Evolutionary conservation across 2,888 invertebrate genomes (phyloP).

Genomic region (Drosophila antonietae): DNA sequence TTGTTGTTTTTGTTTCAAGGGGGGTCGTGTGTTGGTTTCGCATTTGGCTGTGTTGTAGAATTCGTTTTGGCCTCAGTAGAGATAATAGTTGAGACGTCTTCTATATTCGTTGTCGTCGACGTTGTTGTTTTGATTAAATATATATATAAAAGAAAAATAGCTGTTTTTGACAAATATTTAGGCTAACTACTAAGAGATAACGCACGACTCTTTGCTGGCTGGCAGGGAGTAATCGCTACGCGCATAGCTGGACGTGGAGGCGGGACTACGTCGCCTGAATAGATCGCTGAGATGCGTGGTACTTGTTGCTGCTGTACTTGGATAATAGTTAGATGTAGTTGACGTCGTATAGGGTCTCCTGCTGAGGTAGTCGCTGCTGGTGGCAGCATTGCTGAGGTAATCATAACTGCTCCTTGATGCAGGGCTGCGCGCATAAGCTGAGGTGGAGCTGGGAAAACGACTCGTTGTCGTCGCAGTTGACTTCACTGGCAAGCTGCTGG

Average conservation of each 20-base stretch:
- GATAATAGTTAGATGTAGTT: constrained; percentile 48
- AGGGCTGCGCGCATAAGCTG: constrained; percentile 36
- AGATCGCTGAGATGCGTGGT: constrained; percentile 77
- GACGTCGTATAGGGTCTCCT: constrained; percentile 48
- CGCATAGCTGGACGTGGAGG: constrained; percentile 51
- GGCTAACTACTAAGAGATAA: constrained; percentile 77
- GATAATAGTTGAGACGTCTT: constrained; percentile 69
- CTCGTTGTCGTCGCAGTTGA: constrained; percentile 25
- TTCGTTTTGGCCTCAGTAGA: constrained; percentile 59
- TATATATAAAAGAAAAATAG: constrained; percentile 60
- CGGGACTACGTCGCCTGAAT: constrained; percentile 80
- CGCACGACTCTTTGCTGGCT: constrained; percentile 83
- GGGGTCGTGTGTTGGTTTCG: constrained; percentile 59
- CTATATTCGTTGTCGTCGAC: constrained; percentile 35
- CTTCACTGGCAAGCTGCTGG: constrained; percentile 32
- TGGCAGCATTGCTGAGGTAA: constrained; percentile 57
- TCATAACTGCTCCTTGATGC: constrained; percentile 57
- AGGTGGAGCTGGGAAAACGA: constrained; percentile 79
- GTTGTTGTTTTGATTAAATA: constrained; percentile 41
- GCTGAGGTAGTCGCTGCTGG: constrained; percentile 44
- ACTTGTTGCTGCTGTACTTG: constrained; percentile 46
- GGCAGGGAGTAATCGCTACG: constrained; percentile 60
- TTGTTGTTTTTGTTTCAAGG: constrained; percentile 20
- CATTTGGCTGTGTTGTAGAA: constrained; percentile 24
- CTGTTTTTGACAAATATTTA: constrained; percentile 47